These are phyloP conservation scores for Neogobius melanostomus DNA, from an alignment of 2,113 vertebrate species.

Conservation along the genomic window DNA sequence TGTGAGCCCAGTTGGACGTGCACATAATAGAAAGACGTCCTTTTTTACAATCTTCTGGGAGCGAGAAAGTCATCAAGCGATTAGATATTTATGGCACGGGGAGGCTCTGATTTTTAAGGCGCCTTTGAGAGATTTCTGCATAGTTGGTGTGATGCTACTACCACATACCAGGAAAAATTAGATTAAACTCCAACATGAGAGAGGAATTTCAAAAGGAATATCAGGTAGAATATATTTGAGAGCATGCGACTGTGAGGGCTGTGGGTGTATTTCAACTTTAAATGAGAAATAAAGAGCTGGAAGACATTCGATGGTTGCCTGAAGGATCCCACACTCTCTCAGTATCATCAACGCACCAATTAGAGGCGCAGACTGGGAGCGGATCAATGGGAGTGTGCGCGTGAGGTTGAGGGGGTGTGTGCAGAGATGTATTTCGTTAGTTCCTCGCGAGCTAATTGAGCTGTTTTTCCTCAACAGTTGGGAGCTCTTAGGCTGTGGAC, in stretches of 20 bases:
- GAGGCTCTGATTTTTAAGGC: slow-evolving; percentile 49
- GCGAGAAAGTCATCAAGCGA: slow-evolving; percentile 63
- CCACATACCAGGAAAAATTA: slow-evolving; percentile 36
- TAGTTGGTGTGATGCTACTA: slow-evolving; percentile 42
- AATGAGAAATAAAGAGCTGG: slow-evolving; percentile 73
- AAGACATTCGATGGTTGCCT: slow-evolving; percentile 64
- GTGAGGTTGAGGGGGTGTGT: slow-evolving; percentile 49
- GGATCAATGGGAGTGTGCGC: slow-evolving; percentile 67
- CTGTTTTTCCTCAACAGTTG: slow-evolving; percentile 78
- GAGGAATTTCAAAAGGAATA: slow-evolving; percentile 45
- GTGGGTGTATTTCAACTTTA: slow-evolving; percentile 72
- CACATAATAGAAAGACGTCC: slow-evolving; percentile 69
- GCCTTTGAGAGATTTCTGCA: slow-evolving; percentile 30
- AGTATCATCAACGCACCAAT: slow-evolving; percentile 76
- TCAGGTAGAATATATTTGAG: slow-evolving; percentile 49
- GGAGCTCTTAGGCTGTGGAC: slow-evolving; percentile 74
- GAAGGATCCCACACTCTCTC: slow-evolving; percentile 69
- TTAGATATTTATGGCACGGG: slow-evolving; percentile 65
- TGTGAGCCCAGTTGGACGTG: slow-evolving; percentile 53
- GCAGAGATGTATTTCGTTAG: slow-evolving; percentile 69
- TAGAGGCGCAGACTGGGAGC: slow-evolving; percentile 66
- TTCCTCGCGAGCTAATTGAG: slow-evolving; percentile 75
- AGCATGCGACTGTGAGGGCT: slow-evolving; percentile 37
- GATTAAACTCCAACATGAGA: slow-evolving; percentile 48
- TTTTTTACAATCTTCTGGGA: slow-evolving; percentile 69